phyloP scores from a whole-genome alignment of 1,140 invertebrate species.

The Hypothenemus hampei region DNA sequence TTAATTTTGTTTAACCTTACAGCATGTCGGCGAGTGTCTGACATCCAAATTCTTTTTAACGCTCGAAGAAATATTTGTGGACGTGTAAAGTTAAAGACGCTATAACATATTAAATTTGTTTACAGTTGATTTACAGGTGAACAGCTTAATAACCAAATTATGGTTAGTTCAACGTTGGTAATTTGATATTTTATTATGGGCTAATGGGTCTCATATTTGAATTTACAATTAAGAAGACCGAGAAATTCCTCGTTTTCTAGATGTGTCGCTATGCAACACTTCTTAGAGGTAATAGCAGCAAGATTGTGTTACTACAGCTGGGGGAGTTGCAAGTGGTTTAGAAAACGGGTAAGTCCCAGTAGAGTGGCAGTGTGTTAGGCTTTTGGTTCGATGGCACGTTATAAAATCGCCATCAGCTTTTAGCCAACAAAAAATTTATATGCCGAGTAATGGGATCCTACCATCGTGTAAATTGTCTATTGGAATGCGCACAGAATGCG shows the following conservation, averaged over 20 bases:
- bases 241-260: too few relatives aligned
- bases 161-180: neutral
- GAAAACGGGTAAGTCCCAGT: slow-evolving; percentile 9
- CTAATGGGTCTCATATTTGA: too few relatives aligned
- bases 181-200: slow-evolving; percentile 3
- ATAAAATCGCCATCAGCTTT: slow-evolving; percentile 30
- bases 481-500: slow-evolving; percentile 39
- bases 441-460: slow-evolving; percentile 40
- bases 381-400: slow-evolving; percentile 19
- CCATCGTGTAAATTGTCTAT: slow-evolving; percentile 40
- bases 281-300: too few relatives aligned
- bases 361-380: slow-evolving; percentile 9
- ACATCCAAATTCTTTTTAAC: slow-evolving; percentile 3
- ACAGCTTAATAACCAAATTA: slow-evolving; percentile 11
- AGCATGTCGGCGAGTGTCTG: slow-evolving; percentile 15
- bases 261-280: too few relatives aligned
- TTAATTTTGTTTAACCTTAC: slow-evolving; percentile 18
- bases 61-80: neutral
- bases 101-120: slow-evolving; percentile 6
- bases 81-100: neutral
- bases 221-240: too few relatives aligned
- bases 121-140: slow-evolving; percentile 8
- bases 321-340: neutral
- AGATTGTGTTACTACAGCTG: neutral
- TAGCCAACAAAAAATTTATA: slow-evolving; percentile 37